Evolutionary conservation across 2,113 vertebrate genomes (phyloP).

Genomic region (Myotis lucifugus): DNA sequence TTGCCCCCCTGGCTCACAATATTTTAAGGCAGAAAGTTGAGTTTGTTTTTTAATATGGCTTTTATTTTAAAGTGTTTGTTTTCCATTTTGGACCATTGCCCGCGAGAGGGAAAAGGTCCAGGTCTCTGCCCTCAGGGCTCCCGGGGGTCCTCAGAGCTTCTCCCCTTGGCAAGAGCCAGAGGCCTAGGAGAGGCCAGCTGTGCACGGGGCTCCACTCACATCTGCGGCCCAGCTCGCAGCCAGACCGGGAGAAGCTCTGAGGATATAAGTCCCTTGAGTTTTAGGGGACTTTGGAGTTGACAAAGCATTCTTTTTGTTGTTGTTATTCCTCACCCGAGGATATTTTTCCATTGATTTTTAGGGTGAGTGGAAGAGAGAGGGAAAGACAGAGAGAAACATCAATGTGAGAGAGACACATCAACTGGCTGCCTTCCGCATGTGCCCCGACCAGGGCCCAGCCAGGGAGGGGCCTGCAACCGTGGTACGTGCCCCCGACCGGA

Average conservation of each 20-base stretch:
- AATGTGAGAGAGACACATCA: too few species aligned
- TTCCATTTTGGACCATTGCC: conserved; percentile 70
- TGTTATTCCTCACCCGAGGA: too few species aligned
- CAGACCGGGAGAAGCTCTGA: background rate
- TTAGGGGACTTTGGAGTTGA: background rate
- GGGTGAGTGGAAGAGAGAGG: too few species aligned
- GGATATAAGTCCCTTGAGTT: background rate
- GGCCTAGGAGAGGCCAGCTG: background rate
- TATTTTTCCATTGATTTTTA: too few species aligned
- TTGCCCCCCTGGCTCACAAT: conserved; percentile 65
- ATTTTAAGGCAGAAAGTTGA: conserved; percentile 76
- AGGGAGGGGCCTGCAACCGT: too few species aligned
- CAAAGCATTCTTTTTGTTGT: background rate
- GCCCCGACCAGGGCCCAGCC: too few species aligned
- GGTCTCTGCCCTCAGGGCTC: background rate
- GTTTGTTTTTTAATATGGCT: conserved; percentile 70
- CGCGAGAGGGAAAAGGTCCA: background rate
- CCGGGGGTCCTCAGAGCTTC: background rate
- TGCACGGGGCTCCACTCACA: accelerated
- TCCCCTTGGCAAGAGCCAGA: background rate
- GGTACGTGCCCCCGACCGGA: too few species aligned
- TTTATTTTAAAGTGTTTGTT: conserved; percentile 71
- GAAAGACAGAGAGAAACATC: too few species aligned
- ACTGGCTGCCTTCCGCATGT: too few species aligned
- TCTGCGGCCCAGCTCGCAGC: background rate